A percentile compares a stretch with the other conserved stretches of the same genome.
phyloP scores from a whole-genome alignment of 2,888 invertebrate genomes.

The Eupelmus urozonus region DNA sequence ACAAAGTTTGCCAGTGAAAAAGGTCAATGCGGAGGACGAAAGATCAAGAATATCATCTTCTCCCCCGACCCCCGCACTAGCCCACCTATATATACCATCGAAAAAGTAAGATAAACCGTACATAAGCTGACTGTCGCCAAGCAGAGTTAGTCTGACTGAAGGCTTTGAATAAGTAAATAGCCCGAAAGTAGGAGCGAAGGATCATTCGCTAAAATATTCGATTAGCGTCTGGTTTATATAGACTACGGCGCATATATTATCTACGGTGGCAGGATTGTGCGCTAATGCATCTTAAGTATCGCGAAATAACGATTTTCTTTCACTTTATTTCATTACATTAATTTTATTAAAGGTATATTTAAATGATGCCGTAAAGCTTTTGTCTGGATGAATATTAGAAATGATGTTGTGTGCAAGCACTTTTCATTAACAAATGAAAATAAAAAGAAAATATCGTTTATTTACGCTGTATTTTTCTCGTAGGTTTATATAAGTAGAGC shows the following conservation, averaged over 20 bases:
- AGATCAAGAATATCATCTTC: slow-evolving; percentile 10
- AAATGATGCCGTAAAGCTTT: background rate
- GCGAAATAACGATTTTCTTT: slow-evolving; percentile 28
- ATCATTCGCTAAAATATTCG: slow-evolving; percentile 42
- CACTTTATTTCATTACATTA: slow-evolving; percentile 23
- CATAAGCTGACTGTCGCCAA: background rate
- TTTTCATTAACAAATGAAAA: slow-evolving; percentile 9
- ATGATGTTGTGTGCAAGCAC: background rate
- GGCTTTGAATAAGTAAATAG: slow-evolving; percentile 43
- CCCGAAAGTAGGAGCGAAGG: slow-evolving; percentile 12
- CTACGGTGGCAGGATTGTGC: too few relatives aligned
- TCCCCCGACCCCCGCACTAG: slow-evolving; percentile 6
- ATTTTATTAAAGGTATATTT: slow-evolving; percentile 28
- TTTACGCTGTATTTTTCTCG: background rate
- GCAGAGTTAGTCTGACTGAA: slow-evolving; percentile 7
- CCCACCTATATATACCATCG: background rate
- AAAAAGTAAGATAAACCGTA: slow-evolving; percentile 16
- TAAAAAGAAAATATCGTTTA: too few relatives aligned
- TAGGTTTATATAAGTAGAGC: background rate
- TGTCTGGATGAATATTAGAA: background rate
- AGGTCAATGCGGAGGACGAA: slow-evolving; percentile 12
- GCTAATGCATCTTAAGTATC: background rate
- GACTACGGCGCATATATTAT: background rate
- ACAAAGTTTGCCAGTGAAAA: background rate
- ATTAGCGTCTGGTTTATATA: slow-evolving; percentile 1